These are phyloP conservation scores for Mercenaria mercenaria DNA, from an alignment of 1,140 invertebrate genomes.

Conservation along the genomic window DNA sequence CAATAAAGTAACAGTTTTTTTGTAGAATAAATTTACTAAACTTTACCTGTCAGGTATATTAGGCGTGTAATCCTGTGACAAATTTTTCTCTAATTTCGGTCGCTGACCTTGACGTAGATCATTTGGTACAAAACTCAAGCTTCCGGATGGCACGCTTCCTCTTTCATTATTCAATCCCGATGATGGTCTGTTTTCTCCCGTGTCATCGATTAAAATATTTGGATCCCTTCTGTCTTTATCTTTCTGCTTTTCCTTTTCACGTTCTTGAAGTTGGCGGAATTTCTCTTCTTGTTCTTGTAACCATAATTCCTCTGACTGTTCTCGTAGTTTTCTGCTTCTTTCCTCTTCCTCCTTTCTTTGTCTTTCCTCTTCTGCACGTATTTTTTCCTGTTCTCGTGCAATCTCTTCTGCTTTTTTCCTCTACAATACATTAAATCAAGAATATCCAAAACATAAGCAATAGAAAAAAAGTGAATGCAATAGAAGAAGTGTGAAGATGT, in stretches of 20 bases:
- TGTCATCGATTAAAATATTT: constrained; percentile 55
- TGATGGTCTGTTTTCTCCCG: constrained; percentile 15
- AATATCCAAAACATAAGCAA: too few relatives aligned
- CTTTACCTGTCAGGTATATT: constrained; percentile 75
- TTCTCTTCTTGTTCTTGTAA: constrained; percentile 76
- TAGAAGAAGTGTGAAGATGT: too few relatives aligned
- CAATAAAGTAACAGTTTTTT: too few relatives aligned
- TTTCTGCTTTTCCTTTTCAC: constrained; percentile 71
- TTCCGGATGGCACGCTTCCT: constrained; percentile 68
- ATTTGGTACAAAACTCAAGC: constrained; percentile 71
- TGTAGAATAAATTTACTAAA: too few relatives aligned
- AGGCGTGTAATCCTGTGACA: constrained; percentile 65
- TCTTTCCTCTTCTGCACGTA: constrained; percentile 71
- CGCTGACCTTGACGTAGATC: constrained; percentile 65
- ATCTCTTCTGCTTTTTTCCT: constrained; percentile 75
- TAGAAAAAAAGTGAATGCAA: too few relatives aligned
- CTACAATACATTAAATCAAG: constrained; percentile 68
- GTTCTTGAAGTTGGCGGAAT: constrained; percentile 74
- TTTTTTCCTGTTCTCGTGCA: constrained; percentile 75
- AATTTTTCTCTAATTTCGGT: constrained; percentile 71
- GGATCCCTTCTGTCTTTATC: constrained; percentile 67
- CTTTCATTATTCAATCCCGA: constrained; percentile 74
- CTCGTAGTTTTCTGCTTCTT: constrained; percentile 70
- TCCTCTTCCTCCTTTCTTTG: constrained; percentile 85
- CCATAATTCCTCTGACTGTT: constrained; percentile 76